These are phyloP conservation scores for Embiotoca jacksoni DNA, from an alignment of 2,113 vertebrate genomes.

Conservation along the genomic window DNA sequence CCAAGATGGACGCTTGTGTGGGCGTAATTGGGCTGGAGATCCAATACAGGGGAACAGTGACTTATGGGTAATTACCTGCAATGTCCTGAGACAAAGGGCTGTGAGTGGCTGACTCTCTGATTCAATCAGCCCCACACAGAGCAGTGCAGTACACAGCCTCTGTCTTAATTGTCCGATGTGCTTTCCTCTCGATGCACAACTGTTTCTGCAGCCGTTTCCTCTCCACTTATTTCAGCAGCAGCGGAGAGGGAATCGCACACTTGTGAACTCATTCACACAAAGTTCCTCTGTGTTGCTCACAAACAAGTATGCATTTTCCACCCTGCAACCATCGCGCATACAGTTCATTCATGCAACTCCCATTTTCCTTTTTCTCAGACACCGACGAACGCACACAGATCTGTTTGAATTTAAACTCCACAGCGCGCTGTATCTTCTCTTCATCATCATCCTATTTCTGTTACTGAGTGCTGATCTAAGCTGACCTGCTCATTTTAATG, in stretches of 20 bases:
- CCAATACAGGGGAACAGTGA: slow-evolving; percentile 80
- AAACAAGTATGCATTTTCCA: slow-evolving; percentile 47
- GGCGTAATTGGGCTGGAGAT: slow-evolving; percentile 83
- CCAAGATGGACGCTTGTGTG: slow-evolving; percentile 69
- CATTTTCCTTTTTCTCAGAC: slow-evolving; percentile 5
- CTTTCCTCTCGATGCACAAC: slow-evolving; percentile 74
- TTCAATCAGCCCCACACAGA: slow-evolving; percentile 84
- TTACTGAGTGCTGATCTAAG: slow-evolving; percentile 28
- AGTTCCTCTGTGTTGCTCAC: slow-evolving; percentile 45
- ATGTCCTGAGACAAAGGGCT: slow-evolving; percentile 83
- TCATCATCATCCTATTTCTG: slow-evolving; percentile 34
- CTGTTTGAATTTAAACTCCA: slow-evolving; percentile 30
- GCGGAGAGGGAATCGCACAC: slow-evolving; percentile 34
- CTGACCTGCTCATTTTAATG: slow-evolving; percentile 18
- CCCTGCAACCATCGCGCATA: slow-evolving; percentile 1
- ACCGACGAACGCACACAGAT: background rate
- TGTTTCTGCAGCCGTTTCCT: slow-evolving; percentile 61
- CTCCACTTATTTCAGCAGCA: slow-evolving; percentile 55
- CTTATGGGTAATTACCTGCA: slow-evolving; percentile 86
- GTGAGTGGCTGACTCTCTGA: slow-evolving; percentile 80
- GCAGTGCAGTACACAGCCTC: slow-evolving; percentile 79
- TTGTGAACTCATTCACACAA: slow-evolving; percentile 56
- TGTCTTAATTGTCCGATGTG: slow-evolving; percentile 85
- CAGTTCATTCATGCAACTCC: background rate
- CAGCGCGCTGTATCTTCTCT: slow-evolving; percentile 36